phyloP scores from a whole-genome alignment of 2,888 invertebrate species.

The Lepidocyrtoides sp. region DNA sequence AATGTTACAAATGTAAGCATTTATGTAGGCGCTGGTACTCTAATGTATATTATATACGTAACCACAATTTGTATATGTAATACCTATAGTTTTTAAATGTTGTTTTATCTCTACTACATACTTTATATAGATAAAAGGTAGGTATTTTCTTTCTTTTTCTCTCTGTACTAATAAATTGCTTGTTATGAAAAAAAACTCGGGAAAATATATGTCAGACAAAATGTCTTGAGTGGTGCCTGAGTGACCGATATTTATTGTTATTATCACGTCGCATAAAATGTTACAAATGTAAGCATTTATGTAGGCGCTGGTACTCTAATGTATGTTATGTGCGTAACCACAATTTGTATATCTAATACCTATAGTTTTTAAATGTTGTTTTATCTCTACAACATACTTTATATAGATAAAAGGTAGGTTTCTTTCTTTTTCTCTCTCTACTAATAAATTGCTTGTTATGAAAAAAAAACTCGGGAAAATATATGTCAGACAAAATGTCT shows the following conservation, averaged over 20 bases:
- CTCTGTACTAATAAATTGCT: constrained; percentile 35
- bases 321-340: neutral
- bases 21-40: no score
- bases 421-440: neutral
- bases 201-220: constrained; percentile 59
- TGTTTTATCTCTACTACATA: no score
- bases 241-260: no score
- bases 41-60: no score
- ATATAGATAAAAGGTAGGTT: neutral
- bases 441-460: constrained; percentile 49
- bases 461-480: constrained; percentile 32
- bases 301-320: no score
- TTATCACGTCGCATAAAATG: constrained; percentile 19
- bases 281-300: neutral
- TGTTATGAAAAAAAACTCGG: constrained; percentile 36
- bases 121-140: neutral
- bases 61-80: neutral
- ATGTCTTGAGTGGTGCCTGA: constrained; percentile 46
- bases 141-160: neutral
- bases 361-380: no score
- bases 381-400: no score
- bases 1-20: neutral
- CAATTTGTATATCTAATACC: neutral
- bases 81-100: no score
- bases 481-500: constrained; percentile 66